phyloP scores from a whole-genome alignment of 2,113 vertebrate species.

The Limnothrissa miodon region DNA sequence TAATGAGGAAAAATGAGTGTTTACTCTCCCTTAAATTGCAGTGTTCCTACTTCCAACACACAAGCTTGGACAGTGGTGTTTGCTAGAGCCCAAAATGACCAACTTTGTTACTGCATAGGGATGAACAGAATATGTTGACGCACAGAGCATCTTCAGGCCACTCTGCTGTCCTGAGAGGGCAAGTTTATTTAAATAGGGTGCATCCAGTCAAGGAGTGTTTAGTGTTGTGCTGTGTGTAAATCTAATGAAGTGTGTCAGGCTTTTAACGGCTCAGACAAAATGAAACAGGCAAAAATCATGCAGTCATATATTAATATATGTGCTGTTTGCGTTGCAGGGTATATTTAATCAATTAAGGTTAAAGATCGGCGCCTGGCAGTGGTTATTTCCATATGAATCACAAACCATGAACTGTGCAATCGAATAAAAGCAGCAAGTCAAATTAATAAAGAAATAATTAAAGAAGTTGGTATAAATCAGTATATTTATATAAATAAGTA shows the following conservation, averaged over 20 bases:
- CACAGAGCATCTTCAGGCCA: neutral
- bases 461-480: neutral
- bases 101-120: neutral
- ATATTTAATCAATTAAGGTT: neutral
- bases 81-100: neutral
- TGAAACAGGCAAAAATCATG: neutral
- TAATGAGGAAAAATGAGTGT: slow-evolving; percentile 52
- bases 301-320: neutral
- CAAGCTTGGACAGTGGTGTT: slow-evolving; percentile 49
- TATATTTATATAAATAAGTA: neutral
- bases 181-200: neutral
- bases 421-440: neutral
- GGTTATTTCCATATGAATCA: neutral
- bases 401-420: neutral
- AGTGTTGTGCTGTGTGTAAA: neutral
- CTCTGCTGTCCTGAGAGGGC: neutral
- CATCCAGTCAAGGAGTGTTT: neutral
- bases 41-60: slow-evolving; percentile 40
- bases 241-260: neutral
- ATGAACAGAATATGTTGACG: neutral
- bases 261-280: neutral
- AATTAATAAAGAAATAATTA: neutral
- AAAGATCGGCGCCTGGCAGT: neutral
- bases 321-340: neutral
- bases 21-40: slow-evolving; percentile 58